Evolutionary conservation across 2,888 invertebrate species (phyloP).

Genomic region (Pyrgus malvae): DNA sequence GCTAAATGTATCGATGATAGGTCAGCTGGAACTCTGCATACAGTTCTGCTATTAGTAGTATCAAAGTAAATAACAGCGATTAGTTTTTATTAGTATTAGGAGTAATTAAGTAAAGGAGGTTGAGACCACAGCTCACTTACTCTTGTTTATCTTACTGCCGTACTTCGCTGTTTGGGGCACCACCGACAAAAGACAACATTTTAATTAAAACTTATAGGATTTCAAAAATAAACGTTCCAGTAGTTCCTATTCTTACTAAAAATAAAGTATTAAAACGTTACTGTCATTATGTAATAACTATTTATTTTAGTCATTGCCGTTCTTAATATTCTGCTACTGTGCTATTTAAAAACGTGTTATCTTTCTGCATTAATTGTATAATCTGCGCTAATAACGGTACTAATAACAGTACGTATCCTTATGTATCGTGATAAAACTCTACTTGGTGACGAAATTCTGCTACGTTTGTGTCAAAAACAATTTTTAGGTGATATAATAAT

Average conservation of each 20-base stretch:
- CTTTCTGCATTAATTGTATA: no score
- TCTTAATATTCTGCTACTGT: no score
- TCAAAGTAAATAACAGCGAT: slow-evolving; percentile 67
- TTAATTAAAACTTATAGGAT: slow-evolving; percentile 55
- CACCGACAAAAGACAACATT: slow-evolving; percentile 81
- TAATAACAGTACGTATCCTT: no score
- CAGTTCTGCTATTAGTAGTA: slow-evolving; percentile 64
- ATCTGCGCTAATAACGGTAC: no score
- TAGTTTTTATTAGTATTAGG: slow-evolving; percentile 72
- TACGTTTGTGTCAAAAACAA: no score
- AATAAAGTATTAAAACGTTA: neutral
- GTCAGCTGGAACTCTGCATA: slow-evolving; percentile 62
- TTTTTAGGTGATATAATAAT: no score
- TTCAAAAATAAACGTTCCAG: slow-evolving; percentile 5
- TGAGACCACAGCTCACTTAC: slow-evolving; percentile 83
- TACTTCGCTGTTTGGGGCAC: slow-evolving; percentile 80
- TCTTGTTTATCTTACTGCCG: slow-evolving; percentile 70
- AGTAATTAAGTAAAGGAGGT: slow-evolving; percentile 70
- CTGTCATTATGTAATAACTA: neutral
- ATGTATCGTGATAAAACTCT: no score
- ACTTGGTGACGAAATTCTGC: no score
- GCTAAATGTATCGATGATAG: slow-evolving; percentile 48
- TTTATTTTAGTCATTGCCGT: no score
- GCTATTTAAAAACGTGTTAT: no score
- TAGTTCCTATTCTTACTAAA: neutral